Evolutionary conservation across 1,140 invertebrate genomes (phyloP).

Genomic region (Probaryconus sp.): DNA sequence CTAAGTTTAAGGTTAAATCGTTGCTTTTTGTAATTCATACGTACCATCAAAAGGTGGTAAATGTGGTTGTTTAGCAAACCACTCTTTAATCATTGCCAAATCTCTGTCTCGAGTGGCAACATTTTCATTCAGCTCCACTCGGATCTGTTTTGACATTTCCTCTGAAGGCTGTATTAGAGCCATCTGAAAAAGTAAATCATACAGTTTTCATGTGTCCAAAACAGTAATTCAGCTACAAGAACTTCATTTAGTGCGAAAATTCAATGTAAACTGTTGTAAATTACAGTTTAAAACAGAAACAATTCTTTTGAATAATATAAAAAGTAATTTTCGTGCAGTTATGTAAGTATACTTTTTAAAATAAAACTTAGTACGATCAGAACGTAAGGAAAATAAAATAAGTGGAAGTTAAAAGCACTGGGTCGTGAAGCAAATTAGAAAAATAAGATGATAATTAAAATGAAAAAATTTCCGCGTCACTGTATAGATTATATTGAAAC

Average conservation of each 20-base stretch:
- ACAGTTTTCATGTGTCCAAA: neutral
- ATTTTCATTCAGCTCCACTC: conserved; percentile 87
- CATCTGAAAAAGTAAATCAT: conserved; percentile 78
- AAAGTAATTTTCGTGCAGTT: no score
- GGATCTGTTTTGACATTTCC: conserved; percentile 85
- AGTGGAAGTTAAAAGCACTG: no score
- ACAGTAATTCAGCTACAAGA: neutral
- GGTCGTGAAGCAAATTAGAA: conserved; percentile 29
- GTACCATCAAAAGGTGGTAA: conserved; percentile 85
- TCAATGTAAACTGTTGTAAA: no score
- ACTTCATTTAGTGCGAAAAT: no score
- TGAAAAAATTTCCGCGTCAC: conserved; percentile 31
- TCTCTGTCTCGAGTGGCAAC: conserved; percentile 82
- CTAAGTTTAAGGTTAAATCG: neutral
- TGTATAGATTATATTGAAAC: conserved; percentile 37
- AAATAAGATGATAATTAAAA: conserved; percentile 8
- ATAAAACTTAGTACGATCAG: no score
- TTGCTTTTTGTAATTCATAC: conserved; percentile 32
- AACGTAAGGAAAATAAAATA: neutral
- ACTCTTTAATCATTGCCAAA: conserved; percentile 83
- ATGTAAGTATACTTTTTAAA: no score
- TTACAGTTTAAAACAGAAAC: no score
- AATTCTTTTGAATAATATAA: no score
- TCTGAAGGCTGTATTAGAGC: conserved; percentile 84
- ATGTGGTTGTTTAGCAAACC: conserved; percentile 86